Evolutionary conservation across 2,888 invertebrate species (phyloP), one percentile per base, ranked within the genome.

Genomic region (Philaethria dido): DNA sequence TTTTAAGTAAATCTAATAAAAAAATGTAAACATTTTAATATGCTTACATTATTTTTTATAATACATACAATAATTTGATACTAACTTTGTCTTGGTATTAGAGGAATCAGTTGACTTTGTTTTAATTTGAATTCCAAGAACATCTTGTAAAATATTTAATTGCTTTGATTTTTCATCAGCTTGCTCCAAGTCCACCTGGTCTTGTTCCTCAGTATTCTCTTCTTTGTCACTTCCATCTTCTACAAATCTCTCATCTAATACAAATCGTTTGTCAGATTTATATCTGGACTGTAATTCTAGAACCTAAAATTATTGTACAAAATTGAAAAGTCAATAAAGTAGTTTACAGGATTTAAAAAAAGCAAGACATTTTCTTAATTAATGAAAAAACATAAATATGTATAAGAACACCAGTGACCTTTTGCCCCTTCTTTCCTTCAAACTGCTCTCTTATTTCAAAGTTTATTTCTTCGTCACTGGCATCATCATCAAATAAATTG

Each of bases 181-280:
- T 66, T 86, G 80, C 47, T 81, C 74, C 57, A 83, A 66, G 48
- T 93, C 90, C 16, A 93, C 84, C 72, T 87, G 81, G 60, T 94
- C 94, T 72, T 87, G 81, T 60, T 94, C 93, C 62, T 70, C 74
- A 36, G 77, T 70, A 36, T 72, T 80, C 66, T 83, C 77, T 33
- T 77, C 69, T 74, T 84, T 69, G 61, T 85, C 84, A 36, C 90
- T 84, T 64, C 77, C 82, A 29, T 78, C 74, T 18, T 93, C 93
- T 60, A 94, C 86, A 84, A 97, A 97, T 73, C 95, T 94, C 76
- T 95, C 93, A 86, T 96, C 96, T 78, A 97, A 90, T 73, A 91
- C 88, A 87, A 97, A 97, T 79, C 97, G 93, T 77, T 95, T 93
- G 88, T 97, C 97, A 81, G 95, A 94, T 81, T 95, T 95, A 86